Evolutionary conservation across 92 coral and sea anemone species (phyloP).

Genomic region (Bergia puertoricense): DNA sequence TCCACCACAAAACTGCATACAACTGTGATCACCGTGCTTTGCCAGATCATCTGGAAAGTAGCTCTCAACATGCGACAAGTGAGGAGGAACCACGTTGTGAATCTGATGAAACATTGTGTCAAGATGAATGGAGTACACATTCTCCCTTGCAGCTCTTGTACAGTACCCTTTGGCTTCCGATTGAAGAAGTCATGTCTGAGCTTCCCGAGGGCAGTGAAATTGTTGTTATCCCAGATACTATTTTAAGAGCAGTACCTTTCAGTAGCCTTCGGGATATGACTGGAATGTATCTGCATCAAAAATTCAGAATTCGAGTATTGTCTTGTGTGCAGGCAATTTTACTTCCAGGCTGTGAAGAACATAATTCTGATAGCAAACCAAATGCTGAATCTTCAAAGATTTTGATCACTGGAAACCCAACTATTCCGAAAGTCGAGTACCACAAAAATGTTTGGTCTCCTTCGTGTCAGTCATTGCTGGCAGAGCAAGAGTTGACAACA

Average conservation of each 20-base stretch:
- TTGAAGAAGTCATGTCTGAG: constrained; percentile 49
- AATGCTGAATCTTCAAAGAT: constrained; percentile 40
- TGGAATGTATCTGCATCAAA: constrained; percentile 58
- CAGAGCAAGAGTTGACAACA: constrained; percentile 76
- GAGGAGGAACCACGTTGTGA: background rate
- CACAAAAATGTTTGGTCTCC: constrained; percentile 69
- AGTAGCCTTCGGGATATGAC: constrained; percentile 57
- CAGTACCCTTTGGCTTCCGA: constrained; percentile 60
- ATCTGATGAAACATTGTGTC: background rate
- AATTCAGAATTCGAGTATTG: constrained; percentile 55
- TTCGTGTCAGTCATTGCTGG: constrained; percentile 55
- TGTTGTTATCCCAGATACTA: constrained; percentile 61
- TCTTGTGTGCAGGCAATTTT: constrained; percentile 71
- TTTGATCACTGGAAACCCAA: constrained; percentile 77
- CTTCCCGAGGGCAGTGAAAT: constrained; percentile 50
- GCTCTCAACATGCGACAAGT: background rate
- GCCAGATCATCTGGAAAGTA: constrained; percentile 42
- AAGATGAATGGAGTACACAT: background rate
- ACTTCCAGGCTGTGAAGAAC: constrained; percentile 23
- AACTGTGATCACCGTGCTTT: constrained; percentile 78
- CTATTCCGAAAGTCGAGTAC: constrained; percentile 60
- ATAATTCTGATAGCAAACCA: background rate
- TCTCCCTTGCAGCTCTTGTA: constrained; percentile 71
- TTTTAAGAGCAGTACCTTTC: constrained; percentile 69
- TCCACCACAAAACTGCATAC: constrained; percentile 52